These are phyloP conservation scores for Neodiprion lecontei DNA, from an alignment of 1,140 invertebrate species.

Conservation along the genomic window DNA sequence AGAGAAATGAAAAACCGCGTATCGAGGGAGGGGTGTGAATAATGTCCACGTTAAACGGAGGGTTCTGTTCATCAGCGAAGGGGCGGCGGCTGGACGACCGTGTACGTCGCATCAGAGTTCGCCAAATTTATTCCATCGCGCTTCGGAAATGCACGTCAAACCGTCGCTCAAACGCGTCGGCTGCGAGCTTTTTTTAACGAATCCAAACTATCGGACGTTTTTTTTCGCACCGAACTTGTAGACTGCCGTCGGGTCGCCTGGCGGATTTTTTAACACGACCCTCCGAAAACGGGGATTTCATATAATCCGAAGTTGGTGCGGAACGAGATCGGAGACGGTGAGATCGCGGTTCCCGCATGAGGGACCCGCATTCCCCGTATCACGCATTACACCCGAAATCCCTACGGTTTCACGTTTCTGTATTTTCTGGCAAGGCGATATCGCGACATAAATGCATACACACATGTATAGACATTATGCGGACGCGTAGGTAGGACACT, in stretches of 20 bases:
- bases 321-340: not conserved
- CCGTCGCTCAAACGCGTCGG: constrained; percentile 15
- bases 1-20: not conserved
- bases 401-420: not conserved
- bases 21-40: constrained; percentile 38
- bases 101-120: constrained; percentile 50
- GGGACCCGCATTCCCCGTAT: not conserved
- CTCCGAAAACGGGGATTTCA: not conserved
- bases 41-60: constrained; percentile 45
- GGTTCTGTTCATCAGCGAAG: constrained; percentile 40
- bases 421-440: not conserved
- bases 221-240: too few species aligned
- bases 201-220: not conserved
- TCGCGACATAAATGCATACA: not conserved
- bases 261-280: not conserved
- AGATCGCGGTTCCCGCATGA: not conserved
- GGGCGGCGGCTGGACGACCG: constrained; percentile 19
- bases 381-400: not conserved
- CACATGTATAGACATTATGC: too few species aligned
- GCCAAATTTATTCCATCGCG: constrained; percentile 48
- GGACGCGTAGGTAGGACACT: not conserved
- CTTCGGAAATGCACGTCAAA: constrained; percentile 42
- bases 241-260: not conserved
- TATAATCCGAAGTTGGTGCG: not conserved
- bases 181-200: not conserved